A percentile compares a stretch with the other conserved stretches of the same genome.
Evolutionary conservation across 1,140 invertebrate species (phyloP).

Genomic region (Drosophila sp.): DNA sequence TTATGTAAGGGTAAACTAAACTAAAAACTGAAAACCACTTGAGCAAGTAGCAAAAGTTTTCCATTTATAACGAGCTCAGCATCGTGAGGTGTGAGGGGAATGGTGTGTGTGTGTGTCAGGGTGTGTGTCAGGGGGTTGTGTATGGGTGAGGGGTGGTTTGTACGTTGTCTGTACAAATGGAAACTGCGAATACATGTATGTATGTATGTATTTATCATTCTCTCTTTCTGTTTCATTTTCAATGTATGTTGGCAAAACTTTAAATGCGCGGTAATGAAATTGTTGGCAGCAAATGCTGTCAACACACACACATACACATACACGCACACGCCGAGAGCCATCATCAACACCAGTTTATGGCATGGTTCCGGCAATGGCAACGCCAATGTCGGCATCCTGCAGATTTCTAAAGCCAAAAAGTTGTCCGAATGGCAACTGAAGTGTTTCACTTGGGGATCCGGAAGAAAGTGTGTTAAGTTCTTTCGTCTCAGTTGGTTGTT

Average conservation of each 20-base stretch:
- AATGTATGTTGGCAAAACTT: slow-evolving; percentile 67
- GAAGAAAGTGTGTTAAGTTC: slow-evolving; percentile 65
- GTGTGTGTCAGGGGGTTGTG: too few species aligned
- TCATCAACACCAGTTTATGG: slow-evolving; percentile 65
- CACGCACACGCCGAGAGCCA: slow-evolving; percentile 41
- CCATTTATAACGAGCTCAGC: slow-evolving; percentile 76
- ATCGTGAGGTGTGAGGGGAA: slow-evolving; percentile 46
- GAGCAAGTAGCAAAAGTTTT: slow-evolving; percentile 79
- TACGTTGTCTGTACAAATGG: slow-evolving; percentile 30
- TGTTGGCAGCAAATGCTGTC: slow-evolving; percentile 74
- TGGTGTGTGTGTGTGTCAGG: not conserved
- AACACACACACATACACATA: slow-evolving; percentile 43
- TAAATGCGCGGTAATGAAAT: slow-evolving; percentile 80
- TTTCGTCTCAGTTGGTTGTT: slow-evolving; percentile 9
- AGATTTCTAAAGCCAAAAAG: slow-evolving; percentile 70
- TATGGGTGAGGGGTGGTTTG: slow-evolving; percentile 3
- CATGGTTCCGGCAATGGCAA: slow-evolving; percentile 52
- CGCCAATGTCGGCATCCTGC: slow-evolving; percentile 50
- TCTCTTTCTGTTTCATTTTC: slow-evolving; percentile 50
- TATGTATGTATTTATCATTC: slow-evolving; percentile 30
- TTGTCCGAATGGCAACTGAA: slow-evolving; percentile 57
- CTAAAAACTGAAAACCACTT: slow-evolving; percentile 66
- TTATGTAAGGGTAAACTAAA: slow-evolving; percentile 28
- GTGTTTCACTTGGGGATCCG: slow-evolving; percentile 35
- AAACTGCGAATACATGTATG: slow-evolving; percentile 25